phyloP scores from a whole-genome alignment of 2,888 invertebrate species.

The Panorpa germanica region DNA sequence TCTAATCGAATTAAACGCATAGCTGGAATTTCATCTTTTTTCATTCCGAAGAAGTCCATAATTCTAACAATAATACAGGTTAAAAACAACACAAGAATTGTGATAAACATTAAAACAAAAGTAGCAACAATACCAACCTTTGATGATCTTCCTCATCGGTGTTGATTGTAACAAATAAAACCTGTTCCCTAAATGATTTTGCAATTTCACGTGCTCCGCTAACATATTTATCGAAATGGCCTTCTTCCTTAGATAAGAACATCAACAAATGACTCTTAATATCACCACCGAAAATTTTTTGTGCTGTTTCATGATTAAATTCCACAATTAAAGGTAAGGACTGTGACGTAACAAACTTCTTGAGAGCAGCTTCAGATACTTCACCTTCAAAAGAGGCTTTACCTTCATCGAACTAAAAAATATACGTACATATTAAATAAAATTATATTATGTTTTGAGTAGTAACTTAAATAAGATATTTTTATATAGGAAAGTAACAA shows the following conservation, averaged over 20 bases:
- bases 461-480: not conserved
- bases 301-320: slow-evolving; percentile 94
- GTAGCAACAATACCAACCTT: slow-evolving; percentile 19
- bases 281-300: slow-evolving; percentile 95
- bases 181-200: slow-evolving; percentile 74
- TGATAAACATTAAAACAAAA: not conserved
- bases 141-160: slow-evolving; percentile 90
- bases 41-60: slow-evolving; percentile 98
- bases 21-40: slow-evolving; percentile 78
- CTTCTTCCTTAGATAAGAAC: slow-evolving; percentile 83
- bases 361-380: slow-evolving; percentile 42
- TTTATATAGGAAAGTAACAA: no score
- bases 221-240: slow-evolving; percentile 62
- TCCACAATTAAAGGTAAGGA: slow-evolving; percentile 83
- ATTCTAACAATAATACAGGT: slow-evolving; percentile 36
- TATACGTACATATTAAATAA: slow-evolving; percentile 8
- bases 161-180: slow-evolving; percentile 91
- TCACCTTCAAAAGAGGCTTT: slow-evolving; percentile 55
- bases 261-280: slow-evolving; percentile 92
- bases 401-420: slow-evolving; percentile 66
- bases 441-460: slow-evolving; percentile 3
- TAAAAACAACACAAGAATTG: not conserved
- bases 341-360: slow-evolving; percentile 67
- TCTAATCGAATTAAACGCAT: slow-evolving; percentile 86
- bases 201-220: slow-evolving; percentile 69